Base-by-base conservation (phyloP, 2,113 vertebrate genomes). In the Lasiurus cinereus region DNA sequence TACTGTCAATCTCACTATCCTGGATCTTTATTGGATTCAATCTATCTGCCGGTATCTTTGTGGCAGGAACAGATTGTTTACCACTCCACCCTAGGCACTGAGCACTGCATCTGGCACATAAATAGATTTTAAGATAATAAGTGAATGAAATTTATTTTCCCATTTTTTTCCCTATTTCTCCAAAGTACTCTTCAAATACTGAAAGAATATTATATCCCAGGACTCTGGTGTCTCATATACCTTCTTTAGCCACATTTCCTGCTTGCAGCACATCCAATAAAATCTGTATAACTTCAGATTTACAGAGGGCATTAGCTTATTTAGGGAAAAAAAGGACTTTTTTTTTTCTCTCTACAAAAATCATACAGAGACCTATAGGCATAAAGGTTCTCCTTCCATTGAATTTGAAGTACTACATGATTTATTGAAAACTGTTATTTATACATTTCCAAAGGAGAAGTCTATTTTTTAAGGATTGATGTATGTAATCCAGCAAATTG, bases 191-290 rank as follows among this genome's bases (percentile, higher is more conserved):
- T 93, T 72, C 27, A 70, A 62, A 79, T 8, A 1, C 16, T 93
- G 10, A 29, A 92, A 52, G 13, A 50, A 24, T 46, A 29, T 70
- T 33, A 48, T 19, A 2, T 36, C 29, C 29, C 18, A 70, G 76
- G 14, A 54, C 36, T 31, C 31, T 2, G 3, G 15, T 70, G 6
- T 91, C 67, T 66, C 19, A 27, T 59, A 66, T 1, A 77, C n/a
- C 66, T 94, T 84, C 73, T 82, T n/a, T 73, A 22, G 22, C 31
- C 83, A 24, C 66, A 19, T 80, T 93, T 80, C 33, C 66, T 91
- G 18, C 19, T 89, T 91, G 56, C 39, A 91, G 4, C n/a, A 48
- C 59, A 83, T 74, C 24, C 43, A 73, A 2, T 54, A 85, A 77
- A 93, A 90, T 33, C 29, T 48, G 73, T 27, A 22, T 12, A 92